phyloP scores from a whole-genome alignment of 2,888 invertebrate genomes.

The Lamellibrachia satsuma region DNA sequence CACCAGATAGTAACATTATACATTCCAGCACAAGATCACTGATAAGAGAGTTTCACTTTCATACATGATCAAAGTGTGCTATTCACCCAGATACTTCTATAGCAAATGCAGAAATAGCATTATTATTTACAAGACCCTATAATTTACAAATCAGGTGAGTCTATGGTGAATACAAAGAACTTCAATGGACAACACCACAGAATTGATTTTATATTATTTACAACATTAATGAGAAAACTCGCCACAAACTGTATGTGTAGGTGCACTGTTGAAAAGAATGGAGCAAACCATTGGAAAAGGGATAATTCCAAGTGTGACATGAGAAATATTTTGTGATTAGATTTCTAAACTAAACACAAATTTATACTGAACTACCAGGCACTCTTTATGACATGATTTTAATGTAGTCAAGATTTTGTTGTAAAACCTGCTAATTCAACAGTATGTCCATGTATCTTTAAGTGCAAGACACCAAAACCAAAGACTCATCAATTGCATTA shows the following conservation, averaged over 20 bases:
- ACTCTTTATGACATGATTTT: background rate
- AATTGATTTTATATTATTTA: background rate
- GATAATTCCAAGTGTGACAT: background rate
- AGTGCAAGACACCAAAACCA: background rate
- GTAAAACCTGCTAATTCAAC: background rate
- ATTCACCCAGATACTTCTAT: too few species aligned
- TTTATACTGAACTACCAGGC: background rate
- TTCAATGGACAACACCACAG: background rate
- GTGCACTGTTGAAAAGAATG: background rate
- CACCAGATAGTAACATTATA: background rate
- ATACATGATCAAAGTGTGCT: too few species aligned
- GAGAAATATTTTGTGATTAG: background rate
- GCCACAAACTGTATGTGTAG: background rate
- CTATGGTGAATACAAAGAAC: background rate
- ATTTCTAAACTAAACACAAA: background rate
- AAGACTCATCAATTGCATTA: background rate
- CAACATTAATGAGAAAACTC: background rate
- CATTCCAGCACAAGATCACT: background rate
- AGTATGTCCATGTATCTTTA: too few species aligned
- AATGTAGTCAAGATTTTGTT: background rate
- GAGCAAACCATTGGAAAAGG: background rate
- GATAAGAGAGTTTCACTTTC: background rate
- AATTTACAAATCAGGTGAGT: background rate
- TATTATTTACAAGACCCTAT: background rate
- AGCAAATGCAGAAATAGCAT: too few species aligned